phyloP scores from a whole-genome alignment of 2,888 invertebrate species.

The Syrphus vitripennis region DNA sequence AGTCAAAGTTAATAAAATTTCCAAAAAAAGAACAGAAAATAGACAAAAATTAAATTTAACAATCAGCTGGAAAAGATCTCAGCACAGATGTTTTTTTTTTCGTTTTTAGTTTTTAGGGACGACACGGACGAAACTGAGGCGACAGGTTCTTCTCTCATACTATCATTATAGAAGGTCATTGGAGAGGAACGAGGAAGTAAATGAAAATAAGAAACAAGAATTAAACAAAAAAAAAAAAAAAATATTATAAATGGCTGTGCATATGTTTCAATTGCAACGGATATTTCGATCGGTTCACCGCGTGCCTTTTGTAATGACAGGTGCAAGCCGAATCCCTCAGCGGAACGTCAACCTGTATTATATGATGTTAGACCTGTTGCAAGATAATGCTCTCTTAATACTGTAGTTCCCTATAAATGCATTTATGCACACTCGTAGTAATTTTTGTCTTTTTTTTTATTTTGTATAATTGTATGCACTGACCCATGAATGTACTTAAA shows the following conservation, averaged over 20 bases:
- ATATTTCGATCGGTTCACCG: slow-evolving; percentile 62
- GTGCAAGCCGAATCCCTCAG: slow-evolving; percentile 50
- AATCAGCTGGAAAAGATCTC: slow-evolving; percentile 43
- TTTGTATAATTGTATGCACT: slow-evolving; percentile 27
- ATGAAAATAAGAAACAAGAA: not conserved
- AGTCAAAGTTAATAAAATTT: not conserved
- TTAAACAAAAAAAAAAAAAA: not conserved
- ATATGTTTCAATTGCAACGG: slow-evolving; percentile 62
- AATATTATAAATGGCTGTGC: slow-evolving; percentile 29
- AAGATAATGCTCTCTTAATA: slow-evolving; percentile 18
- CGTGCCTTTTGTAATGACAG: slow-evolving; percentile 67
- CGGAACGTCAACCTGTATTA: slow-evolving; percentile 65
- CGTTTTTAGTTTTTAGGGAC: not conserved
- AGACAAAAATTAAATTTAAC: slow-evolving; percentile 33
- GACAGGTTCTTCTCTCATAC: slow-evolving; percentile 37
- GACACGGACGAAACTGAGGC: slow-evolving; percentile 2
- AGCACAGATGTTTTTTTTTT: slow-evolving; percentile 1
- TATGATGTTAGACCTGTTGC: slow-evolving; percentile 44
- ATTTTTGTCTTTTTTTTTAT: not conserved
- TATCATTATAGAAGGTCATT: slow-evolving; percentile 48
- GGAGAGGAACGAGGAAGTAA: slow-evolving; percentile 52
- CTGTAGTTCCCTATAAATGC: not conserved
- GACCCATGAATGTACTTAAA: slow-evolving; percentile 40
- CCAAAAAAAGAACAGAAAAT: not conserved
- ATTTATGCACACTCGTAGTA: not conserved